Percentiles rank a stretch among this genome's conserved stretches.
Evolutionary conservation across 2,113 vertebrate genomes (phyloP).

Genomic region (Callospermophilus lateralis): DNA sequence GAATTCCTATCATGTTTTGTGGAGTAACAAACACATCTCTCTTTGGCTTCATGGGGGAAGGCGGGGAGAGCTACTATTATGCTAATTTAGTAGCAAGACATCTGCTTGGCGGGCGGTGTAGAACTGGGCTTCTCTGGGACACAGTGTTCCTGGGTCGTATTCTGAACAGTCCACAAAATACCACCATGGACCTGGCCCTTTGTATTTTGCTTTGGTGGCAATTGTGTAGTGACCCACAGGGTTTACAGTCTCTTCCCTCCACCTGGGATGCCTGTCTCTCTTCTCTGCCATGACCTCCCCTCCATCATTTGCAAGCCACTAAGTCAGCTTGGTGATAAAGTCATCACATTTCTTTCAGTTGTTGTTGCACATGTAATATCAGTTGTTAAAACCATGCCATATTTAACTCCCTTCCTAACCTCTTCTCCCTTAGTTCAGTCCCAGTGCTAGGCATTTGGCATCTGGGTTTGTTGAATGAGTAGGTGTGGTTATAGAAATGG

Average conservation of each 20-base stretch:
- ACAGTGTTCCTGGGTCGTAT: neutral
- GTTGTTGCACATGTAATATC: neutral
- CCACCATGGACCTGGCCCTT: neutral
- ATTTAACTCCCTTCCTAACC: neutral
- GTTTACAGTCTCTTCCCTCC: neutral
- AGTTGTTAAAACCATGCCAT: neutral
- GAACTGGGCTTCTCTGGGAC: neutral
- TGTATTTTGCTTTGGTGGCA: neutral
- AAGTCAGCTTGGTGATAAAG: neutral
- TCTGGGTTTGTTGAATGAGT: neutral
- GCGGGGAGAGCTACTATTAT: neutral
- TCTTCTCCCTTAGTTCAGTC: neutral
- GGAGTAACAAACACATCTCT: neutral
- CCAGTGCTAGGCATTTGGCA: neutral
- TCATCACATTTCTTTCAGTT: slow-evolving; percentile 4
- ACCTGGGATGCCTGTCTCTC: neutral
- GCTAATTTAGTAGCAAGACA: neutral
- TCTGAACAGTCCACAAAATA: neutral
- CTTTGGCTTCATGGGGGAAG: neutral
- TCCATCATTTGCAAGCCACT: neutral
- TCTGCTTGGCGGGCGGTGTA: accelerated
- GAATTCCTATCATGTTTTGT: neutral
- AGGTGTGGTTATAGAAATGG: neutral
- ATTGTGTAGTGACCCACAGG: neutral
- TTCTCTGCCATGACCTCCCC: neutral